These are phyloP conservation scores for Paragorgia papillata DNA, from an alignment of 92 coral and sea anemone species.

Conservation along the genomic window DNA sequence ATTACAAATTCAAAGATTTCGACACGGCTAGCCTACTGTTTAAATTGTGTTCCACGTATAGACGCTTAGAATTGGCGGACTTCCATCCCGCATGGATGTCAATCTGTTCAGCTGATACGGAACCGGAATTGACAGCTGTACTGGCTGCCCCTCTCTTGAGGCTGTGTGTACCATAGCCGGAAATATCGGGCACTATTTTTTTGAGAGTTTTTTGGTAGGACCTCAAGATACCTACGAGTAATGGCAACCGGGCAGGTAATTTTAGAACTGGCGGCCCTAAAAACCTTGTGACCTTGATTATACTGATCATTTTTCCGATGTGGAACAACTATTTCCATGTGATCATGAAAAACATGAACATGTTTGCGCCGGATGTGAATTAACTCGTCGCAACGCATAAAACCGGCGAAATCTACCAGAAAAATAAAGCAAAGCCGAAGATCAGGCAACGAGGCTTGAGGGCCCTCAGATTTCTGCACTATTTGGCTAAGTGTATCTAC, in stretches of 20 bases:
- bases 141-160: too few relatives aligned
- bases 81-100: not conserved
- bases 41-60: not conserved
- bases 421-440: slow-evolving; percentile 43
- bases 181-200: too few relatives aligned
- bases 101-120: not conserved
- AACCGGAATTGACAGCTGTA: slow-evolving; percentile 27
- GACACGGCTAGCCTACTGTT: not conserved
- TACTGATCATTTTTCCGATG: slow-evolving; percentile 19
- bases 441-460: slow-evolving; percentile 34
- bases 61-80: not conserved
- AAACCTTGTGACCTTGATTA: slow-evolving; percentile 15
- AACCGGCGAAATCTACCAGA: slow-evolving; percentile 9
- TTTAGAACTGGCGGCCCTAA: not conserved
- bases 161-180: slow-evolving; percentile 48
- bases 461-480: slow-evolving; percentile 5
- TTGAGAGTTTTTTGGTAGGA: slow-evolving; percentile 11
- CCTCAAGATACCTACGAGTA: slow-evolving; percentile 31
- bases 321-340: slow-evolving; percentile 21
- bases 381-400: slow-evolving; percentile 13
- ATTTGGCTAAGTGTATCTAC: slow-evolving; percentile 20
- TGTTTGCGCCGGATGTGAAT: too few relatives aligned
- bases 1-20: not conserved
- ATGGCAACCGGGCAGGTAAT: too few relatives aligned
- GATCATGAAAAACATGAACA: not conserved